phyloP scores from a whole-genome alignment of 2,888 invertebrate species.

The Antitype chi region DNA sequence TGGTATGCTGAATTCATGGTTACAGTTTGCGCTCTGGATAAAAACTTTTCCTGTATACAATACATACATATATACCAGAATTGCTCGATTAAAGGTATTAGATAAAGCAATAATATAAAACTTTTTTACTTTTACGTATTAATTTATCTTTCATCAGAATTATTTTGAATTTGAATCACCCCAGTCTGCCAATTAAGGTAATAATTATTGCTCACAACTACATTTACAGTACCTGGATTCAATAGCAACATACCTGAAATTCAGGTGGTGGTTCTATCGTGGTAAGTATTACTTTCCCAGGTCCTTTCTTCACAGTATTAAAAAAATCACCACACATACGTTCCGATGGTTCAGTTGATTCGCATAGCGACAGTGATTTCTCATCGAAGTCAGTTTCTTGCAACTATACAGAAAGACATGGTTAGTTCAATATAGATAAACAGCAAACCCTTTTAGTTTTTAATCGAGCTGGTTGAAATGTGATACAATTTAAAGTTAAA shows the following conservation, averaged over 20 bases:
- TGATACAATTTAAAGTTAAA: neutral
- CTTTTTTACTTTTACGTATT: too few relatives aligned
- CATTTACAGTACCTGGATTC: neutral
- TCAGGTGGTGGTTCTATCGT: conserved; percentile 96
- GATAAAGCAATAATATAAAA: too few relatives aligned
- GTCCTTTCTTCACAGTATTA: conserved; percentile 95
- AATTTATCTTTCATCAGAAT: neutral
- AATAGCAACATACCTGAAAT: conserved; percentile 91
- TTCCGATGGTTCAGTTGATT: conserved; percentile 94
- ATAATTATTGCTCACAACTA: neutral
- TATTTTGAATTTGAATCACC: neutral
- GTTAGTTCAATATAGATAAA: neutral
- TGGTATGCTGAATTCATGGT: too few relatives aligned
- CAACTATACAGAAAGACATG: conserved; percentile 84
- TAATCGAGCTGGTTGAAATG: neutral
- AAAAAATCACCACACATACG: conserved; percentile 95
- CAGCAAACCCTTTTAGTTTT: neutral
- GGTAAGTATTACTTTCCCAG: conserved; percentile 91
- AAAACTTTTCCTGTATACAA: too few relatives aligned
- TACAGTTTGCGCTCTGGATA: too few relatives aligned
- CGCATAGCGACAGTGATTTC: conserved; percentile 94
- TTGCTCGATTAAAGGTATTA: too few relatives aligned
- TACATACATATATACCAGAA: too few relatives aligned
- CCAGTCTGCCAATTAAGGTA: neutral
- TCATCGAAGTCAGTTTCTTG: conserved; percentile 96